phyloP scores from a whole-genome alignment of 2,113 vertebrate genomes.

The Phasianus colchicus region DNA sequence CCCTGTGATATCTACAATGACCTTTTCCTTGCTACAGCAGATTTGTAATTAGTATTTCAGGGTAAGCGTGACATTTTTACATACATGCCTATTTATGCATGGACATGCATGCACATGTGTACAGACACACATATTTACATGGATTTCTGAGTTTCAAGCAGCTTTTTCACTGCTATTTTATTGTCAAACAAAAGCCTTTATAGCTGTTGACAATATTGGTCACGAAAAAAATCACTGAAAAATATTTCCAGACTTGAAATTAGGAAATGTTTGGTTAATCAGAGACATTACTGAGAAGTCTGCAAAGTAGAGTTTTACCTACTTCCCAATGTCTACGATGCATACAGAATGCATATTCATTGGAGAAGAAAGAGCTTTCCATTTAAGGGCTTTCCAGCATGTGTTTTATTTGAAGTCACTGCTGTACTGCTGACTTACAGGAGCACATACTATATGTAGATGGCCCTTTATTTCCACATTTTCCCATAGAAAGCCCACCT shows the following conservation, averaged over 20 bases:
- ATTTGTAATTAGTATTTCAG: not conserved
- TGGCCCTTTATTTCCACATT: not conserved
- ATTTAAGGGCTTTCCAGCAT: not conserved
- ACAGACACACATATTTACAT: fast-evolving
- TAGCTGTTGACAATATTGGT: not conserved
- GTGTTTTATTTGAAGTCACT: not conserved
- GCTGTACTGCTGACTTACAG: not conserved
- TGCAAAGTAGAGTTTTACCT: not conserved
- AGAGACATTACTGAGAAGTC: not conserved
- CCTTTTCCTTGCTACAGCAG: not conserved
- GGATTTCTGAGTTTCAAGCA: not conserved
- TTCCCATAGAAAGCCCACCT: not conserved
- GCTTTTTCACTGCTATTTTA: not conserved
- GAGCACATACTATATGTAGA: fast-evolving
- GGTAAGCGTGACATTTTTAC: not conserved
- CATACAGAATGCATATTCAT: fast-evolving
- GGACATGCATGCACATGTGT: fast-evolving
- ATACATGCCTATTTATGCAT: fast-evolving
- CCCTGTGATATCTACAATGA: not conserved
- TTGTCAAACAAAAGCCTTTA: not conserved
- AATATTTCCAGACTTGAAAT: not conserved
- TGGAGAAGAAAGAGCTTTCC: not conserved
- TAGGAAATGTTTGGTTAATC: not conserved
- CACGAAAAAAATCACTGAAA: not conserved
- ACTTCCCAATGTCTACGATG: not conserved